Evolutionary conservation across 2,113 vertebrate species (phyloP), one percentile per base, ranked within the genome.

Genomic region (Nanorana parkeri): DNA sequence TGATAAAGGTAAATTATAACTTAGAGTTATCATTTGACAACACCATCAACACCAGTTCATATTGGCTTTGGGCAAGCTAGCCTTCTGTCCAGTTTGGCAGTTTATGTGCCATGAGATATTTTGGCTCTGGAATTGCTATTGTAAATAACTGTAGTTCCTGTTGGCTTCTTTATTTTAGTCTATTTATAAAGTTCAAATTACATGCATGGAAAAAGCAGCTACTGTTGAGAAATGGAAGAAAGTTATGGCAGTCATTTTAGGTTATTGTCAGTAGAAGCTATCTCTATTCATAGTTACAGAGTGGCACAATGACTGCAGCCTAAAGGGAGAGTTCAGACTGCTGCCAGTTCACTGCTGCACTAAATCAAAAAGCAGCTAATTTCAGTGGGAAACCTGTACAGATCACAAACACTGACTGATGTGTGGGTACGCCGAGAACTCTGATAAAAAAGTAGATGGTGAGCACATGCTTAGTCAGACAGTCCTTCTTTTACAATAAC

Each of bases 321-420:
- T 67, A 47, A 69, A 41, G 69, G 69, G 80, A 56, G 36, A 29
- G 69, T 41, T 81, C 80, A 74, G 54, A 64, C 69, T 81, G 80
- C 66, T 67, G 10, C 61, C n/a, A 58, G 69, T 75, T 63, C 65
- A 28, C 61, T 28, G 20, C 61, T 24, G 47, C n/a, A 81, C 26
- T 75, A 81, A 74, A 81, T 81, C 47, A 67, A 75, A 81, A 81
- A 74, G 20, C n/a, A 66, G 69, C 51, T 65, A 36, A 81, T 81
- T 75, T 81, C 61, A 61, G 72, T 54, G 69, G 69, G 69, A 81
- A 74, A 81, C 41, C 79, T 65, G 60, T 74, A 47, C 51, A 81
- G 58, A 81, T 74, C 79, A 81, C 28, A 81, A 65, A 56, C 41
- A 54, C 74, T 51, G 20, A 32, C 69, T 81, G 80, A 74, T 66